A percentile compares a stretch with the other conserved stretches of the same genome.
phyloP scores from a whole-genome alignment of 2,888 invertebrate species.

The Chelonus formosanus region DNA sequence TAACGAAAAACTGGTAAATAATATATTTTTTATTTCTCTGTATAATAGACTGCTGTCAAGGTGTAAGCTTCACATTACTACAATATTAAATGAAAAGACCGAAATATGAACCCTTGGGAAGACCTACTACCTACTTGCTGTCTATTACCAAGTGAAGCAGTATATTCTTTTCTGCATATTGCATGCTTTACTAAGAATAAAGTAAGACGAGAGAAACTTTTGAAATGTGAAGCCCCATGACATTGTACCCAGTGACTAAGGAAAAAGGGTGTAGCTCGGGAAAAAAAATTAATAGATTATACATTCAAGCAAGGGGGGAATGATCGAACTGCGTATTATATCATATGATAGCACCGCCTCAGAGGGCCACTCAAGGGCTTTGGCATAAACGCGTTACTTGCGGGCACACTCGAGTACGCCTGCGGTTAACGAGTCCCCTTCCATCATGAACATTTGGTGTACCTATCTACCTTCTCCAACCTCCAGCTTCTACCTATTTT shows the following conservation, averaged over 20 bases:
- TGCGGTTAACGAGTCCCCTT: constrained; percentile 59
- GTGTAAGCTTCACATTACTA: constrained; percentile 11
- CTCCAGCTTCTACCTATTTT: constrained; percentile 21
- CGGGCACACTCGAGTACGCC: constrained; percentile 55
- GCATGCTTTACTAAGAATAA: background rate
- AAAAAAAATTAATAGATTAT: constrained; percentile 31
- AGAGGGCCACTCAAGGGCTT: constrained; percentile 43
- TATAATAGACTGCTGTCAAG: background rate
- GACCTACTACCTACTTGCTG: constrained; percentile 18
- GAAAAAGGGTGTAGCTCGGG: constrained; percentile 3
- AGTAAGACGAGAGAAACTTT: constrained; percentile 29
- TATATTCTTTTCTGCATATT: constrained; percentile 29
- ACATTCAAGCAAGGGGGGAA: constrained; percentile 23
- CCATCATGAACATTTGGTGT: constrained; percentile 8
- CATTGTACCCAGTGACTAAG: constrained; percentile 7
- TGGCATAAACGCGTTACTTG: constrained; percentile 60
- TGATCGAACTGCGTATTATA: constrained; percentile 27
- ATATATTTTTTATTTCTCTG: no score
- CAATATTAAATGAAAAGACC: constrained; percentile 28
- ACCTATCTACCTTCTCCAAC: constrained; percentile 8
- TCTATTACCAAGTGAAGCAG: constrained; percentile 10
- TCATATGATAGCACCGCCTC: constrained; percentile 8
- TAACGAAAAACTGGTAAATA: no score
- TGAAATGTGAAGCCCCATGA: constrained; percentile 34
- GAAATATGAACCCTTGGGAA: constrained; percentile 25